Conservation (phyloP, 2,113 vertebrate species). For the Hippoglossus stenolepis region DNA sequence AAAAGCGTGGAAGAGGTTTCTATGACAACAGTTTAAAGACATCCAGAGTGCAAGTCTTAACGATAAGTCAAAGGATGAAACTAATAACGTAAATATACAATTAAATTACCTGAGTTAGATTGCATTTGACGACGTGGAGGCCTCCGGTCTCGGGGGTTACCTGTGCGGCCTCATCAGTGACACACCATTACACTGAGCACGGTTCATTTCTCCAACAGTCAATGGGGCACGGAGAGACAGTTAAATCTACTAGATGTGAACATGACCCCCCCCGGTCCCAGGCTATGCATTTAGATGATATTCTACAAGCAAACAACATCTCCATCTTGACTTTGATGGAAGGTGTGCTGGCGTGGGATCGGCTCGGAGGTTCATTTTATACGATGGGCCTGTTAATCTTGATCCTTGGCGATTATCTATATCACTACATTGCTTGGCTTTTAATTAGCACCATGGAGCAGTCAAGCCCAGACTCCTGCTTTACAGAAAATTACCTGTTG, state of each 20-base stretch:
- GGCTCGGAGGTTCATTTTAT: slow-evolving; percentile 8
- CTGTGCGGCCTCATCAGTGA: slow-evolving; percentile 59
- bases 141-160: slow-evolving; percentile 32
- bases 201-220: slow-evolving; percentile 63
- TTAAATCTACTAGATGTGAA: slow-evolving; percentile 43
- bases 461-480: background rate
- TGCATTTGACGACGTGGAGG: slow-evolving; percentile 12
- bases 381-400: slow-evolving; percentile 46
- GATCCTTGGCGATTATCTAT: slow-evolving; percentile 17
- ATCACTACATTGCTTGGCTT: slow-evolving; percentile 7
- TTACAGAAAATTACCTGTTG: slow-evolving; percentile 38
- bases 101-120: slow-evolving; percentile 20
- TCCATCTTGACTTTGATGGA: slow-evolving; percentile 48
- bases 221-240: slow-evolving; percentile 26
- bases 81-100: background rate
- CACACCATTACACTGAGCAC: slow-evolving; percentile 57
- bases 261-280: slow-evolving; percentile 21
- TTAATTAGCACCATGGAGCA: slow-evolving; percentile 6
- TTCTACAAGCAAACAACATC: slow-evolving; percentile 16
- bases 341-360: background rate
- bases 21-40: slow-evolving; percentile 25
- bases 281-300: slow-evolving; percentile 14
- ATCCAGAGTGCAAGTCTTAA: background rate
- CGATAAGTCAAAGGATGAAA: slow-evolving; percentile 16
- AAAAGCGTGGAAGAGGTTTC: slow-evolving; percentile 7